phyloP scores from a whole-genome alignment of 2,888 invertebrate genomes.

The Nymphalis c-album region DNA sequence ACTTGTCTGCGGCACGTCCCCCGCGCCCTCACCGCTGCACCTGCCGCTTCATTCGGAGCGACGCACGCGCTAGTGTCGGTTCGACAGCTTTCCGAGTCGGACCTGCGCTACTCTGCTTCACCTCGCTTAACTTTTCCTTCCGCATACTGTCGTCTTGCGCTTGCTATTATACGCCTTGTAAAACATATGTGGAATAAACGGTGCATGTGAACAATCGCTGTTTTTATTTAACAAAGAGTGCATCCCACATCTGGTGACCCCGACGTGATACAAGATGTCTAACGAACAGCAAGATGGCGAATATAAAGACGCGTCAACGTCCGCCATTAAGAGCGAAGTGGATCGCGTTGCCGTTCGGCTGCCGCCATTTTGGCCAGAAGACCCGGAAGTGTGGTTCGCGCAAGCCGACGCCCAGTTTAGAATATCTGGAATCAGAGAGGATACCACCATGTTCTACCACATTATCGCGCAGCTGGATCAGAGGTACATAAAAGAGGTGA shows the following conservation, averaged over 20 bases:
- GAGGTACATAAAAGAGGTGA: constrained; percentile 15
- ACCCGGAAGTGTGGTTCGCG: constrained; percentile 42
- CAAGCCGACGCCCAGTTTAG: constrained; percentile 30
- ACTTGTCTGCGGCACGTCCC: too few relatives aligned
- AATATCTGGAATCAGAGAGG: constrained; percentile 35
- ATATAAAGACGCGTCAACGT: too few relatives aligned
- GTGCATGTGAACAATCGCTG: too few relatives aligned
- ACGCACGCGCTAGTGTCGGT: not conserved
- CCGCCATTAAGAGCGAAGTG: not conserved
- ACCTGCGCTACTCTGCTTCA: not conserved
- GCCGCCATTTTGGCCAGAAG: constrained; percentile 42
- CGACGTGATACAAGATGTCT: too few relatives aligned
- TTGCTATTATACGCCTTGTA: too few relatives aligned
- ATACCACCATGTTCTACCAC: constrained; percentile 32
- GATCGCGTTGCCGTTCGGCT: constrained; percentile 15
- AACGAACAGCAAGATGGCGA: too few relatives aligned
- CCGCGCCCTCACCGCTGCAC: not conserved
- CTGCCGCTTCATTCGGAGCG: constrained; percentile 1
- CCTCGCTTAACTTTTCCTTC: not conserved
- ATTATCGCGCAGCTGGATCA: constrained; percentile 26
- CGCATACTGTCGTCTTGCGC: too few relatives aligned
- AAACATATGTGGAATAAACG: too few relatives aligned
- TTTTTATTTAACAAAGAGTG: too few relatives aligned
- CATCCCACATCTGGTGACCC: too few relatives aligned
- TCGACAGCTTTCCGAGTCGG: not conserved